A percentile compares a stretch with the other conserved stretches of the same genome.
Evolutionary conservation across 2,113 vertebrate genomes (phyloP).

Genomic region (Platycercus adscitus): DNA sequence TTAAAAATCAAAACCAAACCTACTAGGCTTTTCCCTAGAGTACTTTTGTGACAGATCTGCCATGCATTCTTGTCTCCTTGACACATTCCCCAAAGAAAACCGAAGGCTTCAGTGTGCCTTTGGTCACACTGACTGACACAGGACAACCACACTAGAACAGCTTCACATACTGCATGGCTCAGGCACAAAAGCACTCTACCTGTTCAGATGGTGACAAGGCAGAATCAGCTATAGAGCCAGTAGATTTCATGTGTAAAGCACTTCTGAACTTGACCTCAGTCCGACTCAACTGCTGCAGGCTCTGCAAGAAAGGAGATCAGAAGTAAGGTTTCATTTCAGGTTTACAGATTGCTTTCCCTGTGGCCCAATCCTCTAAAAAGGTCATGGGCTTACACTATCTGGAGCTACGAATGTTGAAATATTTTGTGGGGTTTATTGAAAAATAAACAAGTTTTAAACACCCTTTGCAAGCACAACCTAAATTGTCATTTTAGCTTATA

Average conservation of each 20-base stretch:
- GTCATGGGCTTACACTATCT: neutral
- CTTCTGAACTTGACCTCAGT: constrained; percentile 51
- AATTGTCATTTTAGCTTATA: neutral
- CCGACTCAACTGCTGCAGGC: neutral
- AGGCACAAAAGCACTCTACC: constrained; percentile 59
- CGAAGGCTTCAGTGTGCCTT: neutral
- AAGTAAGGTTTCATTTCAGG: neutral
- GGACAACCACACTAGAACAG: neutral
- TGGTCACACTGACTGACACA: neutral
- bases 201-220: constrained; percentile 15
- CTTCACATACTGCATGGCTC: neutral
- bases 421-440: neutral
- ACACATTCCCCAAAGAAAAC: neutral
- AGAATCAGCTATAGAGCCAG: constrained; percentile 36
- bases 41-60: constrained; percentile 49
- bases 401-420: neutral
- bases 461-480: neutral
- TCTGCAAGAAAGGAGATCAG: constrained; percentile 47
- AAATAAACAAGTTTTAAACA: neutral
- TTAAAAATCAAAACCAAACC: neutral
- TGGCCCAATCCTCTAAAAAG: neutral
- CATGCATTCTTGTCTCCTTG: neutral
- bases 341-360: neutral
- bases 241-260: constrained; percentile 62
- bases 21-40: neutral